Conservation (phyloP, 2,113 vertebrate species). For the Pteronura brasiliensis region DNA sequence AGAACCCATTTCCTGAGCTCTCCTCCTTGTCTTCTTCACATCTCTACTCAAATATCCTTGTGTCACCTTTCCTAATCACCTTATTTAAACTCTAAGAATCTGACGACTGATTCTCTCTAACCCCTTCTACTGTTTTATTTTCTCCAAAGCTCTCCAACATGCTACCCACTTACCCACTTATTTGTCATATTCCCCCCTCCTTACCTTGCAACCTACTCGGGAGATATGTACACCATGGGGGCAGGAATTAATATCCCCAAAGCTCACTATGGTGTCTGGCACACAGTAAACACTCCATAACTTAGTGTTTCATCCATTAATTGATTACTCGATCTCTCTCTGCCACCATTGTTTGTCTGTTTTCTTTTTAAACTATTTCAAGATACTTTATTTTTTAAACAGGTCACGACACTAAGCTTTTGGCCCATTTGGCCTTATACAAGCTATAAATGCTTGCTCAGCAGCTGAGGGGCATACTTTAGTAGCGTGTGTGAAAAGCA, state of each 20-base stretch:
- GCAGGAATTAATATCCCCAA: background rate
- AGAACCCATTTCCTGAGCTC: background rate
- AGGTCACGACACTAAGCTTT: conserved; percentile 78
- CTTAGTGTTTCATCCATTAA: background rate
- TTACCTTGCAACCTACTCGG: background rate
- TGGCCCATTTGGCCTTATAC: conserved; percentile 75
- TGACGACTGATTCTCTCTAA: background rate
- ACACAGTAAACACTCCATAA: background rate
- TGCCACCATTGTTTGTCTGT: background rate
- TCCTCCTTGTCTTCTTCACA: background rate
- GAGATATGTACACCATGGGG: background rate
- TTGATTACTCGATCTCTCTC: background rate
- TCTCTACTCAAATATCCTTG: background rate
- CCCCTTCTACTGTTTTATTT: background rate
- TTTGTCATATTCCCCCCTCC: background rate
- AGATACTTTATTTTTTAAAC: conserved; percentile 86
- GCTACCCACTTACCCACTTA: background rate
- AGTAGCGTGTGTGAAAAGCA: conserved; percentile 82
- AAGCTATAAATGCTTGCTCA: conserved; percentile 86
- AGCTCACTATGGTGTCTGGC: background rate
- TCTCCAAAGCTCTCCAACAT: background rate
- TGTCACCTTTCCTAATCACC: background rate
- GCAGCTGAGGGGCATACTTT: conserved; percentile 80
- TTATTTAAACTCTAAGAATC: background rate
- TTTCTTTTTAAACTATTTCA: conserved; percentile 72